Conservation (phyloP, 2,113 vertebrate genomes). For the Tretioscincus oriximinensis region DNA sequence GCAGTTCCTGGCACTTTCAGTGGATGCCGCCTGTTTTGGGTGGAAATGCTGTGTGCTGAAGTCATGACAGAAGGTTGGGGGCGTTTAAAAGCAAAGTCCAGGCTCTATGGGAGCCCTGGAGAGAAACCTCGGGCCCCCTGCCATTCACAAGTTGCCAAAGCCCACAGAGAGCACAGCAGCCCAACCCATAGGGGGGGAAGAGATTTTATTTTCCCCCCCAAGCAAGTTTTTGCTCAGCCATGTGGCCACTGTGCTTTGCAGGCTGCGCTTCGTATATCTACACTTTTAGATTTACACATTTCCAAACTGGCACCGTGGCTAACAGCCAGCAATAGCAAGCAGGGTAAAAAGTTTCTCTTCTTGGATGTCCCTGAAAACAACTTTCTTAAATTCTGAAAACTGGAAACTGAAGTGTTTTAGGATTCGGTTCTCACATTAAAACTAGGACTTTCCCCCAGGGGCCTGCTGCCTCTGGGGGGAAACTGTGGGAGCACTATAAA, state of each 20-base stretch:
- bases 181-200: conserved; percentile 56
- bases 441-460: too few species aligned
- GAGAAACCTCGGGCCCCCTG: conserved; percentile 63
- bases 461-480: too few species aligned
- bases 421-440: too few species aligned
- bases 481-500: too few species aligned
- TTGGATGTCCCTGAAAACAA: too few species aligned
- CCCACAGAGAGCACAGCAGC: conserved; percentile 59
- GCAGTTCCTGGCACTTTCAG: conserved; percentile 4
- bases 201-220: conserved; percentile 26
- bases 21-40: conserved; percentile 44
- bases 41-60: conserved; percentile 61
- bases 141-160: conserved; percentile 59
- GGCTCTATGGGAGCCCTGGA: conserved; percentile 61
- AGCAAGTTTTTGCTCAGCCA: conserved; percentile 48
- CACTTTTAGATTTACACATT: conserved; percentile 52
- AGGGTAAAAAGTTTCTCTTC: background rate
- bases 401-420: too few species aligned
- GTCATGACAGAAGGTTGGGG: conserved; percentile 67
- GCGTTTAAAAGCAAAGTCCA: conserved; percentile 68
- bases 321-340: conserved; percentile 43
- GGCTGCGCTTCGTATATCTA: conserved; percentile 38
- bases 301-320: conserved; percentile 52
- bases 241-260: conserved; percentile 58
- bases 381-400: background rate